Percentiles rank a stretch among this genome's conserved stretches.
phyloP scores from a whole-genome alignment of 2,888 invertebrate species.

The Carterocephalus palaemon region DNA sequence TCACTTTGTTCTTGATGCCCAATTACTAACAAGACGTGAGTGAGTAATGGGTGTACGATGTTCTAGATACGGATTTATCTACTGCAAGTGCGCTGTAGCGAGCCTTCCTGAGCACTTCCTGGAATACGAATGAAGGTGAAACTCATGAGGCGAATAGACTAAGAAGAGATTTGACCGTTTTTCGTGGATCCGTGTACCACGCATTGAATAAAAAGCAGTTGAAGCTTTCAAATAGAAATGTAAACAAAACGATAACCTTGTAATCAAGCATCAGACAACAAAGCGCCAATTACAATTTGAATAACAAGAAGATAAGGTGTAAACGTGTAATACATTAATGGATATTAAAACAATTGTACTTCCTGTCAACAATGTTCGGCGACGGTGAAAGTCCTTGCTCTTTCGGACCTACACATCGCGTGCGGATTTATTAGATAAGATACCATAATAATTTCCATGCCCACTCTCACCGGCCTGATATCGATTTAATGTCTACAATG shows the following conservation, averaged over 20 bases:
- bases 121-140: constrained; percentile 69
- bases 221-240: too few relatives aligned
- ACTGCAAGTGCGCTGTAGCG: constrained; percentile 8
- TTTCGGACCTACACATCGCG: constrained; percentile 34
- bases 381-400: constrained; percentile 56
- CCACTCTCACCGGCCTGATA: constrained; percentile 27
- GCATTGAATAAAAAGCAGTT: constrained; percentile 40
- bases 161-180: constrained; percentile 48
- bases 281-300: neutral
- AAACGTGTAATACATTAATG: neutral
- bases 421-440: constrained; percentile 35
- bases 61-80: constrained; percentile 5
- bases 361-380: constrained; percentile 26
- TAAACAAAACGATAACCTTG: too few relatives aligned
- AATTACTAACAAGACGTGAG: constrained; percentile 18
- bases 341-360: constrained; percentile 17
- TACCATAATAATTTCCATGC: constrained; percentile 31
- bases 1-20: neutral
- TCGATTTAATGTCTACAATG: constrained; percentile 2
- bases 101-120: constrained; percentile 37
- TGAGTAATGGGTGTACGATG: neutral
- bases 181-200: constrained; percentile 38
- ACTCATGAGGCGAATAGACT: constrained; percentile 40
- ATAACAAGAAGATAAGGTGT: constrained; percentile 18
- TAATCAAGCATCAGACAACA: too few relatives aligned